These are phyloP conservation scores for Anaspis maculata DNA, from an alignment of 2,888 invertebrate species.

Conservation along the genomic window DNA sequence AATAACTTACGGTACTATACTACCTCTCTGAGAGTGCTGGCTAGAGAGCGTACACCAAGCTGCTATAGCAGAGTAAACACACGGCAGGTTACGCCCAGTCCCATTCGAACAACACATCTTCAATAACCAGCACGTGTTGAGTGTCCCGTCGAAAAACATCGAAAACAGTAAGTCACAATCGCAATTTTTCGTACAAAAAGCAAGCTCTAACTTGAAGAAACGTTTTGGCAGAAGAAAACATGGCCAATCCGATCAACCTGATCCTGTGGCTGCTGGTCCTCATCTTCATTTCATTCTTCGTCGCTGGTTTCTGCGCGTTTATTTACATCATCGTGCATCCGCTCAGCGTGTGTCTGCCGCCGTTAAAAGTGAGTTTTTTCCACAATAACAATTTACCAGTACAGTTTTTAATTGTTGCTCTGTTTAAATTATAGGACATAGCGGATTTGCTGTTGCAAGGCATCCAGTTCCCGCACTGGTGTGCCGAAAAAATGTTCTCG, in stretches of 20 bases:
- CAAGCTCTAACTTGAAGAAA: no score
- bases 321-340: slow-evolving; percentile 61
- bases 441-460: slow-evolving; percentile 59
- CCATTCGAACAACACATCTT: slow-evolving; percentile 3
- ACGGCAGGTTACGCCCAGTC: slow-evolving; percentile 11
- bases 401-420: neutral
- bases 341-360: slow-evolving; percentile 60
- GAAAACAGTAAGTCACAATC: no score
- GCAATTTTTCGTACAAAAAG: no score
- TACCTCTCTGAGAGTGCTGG: slow-evolving; percentile 1
- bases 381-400: slow-evolving; percentile 41
- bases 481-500: slow-evolving; percentile 63
- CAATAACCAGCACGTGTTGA: slow-evolving; percentile 1
- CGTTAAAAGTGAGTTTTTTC: slow-evolving; percentile 58
- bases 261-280: slow-evolving; percentile 64
- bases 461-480: slow-evolving; percentile 63
- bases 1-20: slow-evolving; percentile 18
- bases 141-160: no score
- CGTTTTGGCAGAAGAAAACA: no score
- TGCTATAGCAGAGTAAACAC: slow-evolving; percentile 10
- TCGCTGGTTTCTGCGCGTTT: slow-evolving; percentile 60
- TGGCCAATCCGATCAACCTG: slow-evolving; percentile 60
- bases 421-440: slow-evolving; percentile 51
- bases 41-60: slow-evolving; percentile 4
- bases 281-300: slow-evolving; percentile 57